Evolutionary conservation across 2,113 vertebrate species (phyloP), one percentile per base, ranked within the genome.

Genomic region (Sinocyclocheilus rhinocerous): DNA sequence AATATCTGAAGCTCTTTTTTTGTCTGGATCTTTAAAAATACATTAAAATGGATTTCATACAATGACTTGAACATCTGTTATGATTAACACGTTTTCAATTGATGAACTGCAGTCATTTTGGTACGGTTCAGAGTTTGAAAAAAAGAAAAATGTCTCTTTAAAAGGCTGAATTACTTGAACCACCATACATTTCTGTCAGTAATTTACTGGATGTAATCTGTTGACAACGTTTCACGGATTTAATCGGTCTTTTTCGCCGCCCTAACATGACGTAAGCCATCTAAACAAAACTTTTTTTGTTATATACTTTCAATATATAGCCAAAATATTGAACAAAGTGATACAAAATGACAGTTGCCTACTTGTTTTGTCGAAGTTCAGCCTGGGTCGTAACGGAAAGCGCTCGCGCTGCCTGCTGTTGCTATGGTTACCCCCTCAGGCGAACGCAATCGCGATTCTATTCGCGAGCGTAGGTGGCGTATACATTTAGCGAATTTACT

Each of bases 401-500:
- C n/a, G 24, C 24, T 33, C 48, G 45, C 48, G 48, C 48, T 11
- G 45, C 45, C 48, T 33, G 48, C 48, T 55, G 76, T 52, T 77
- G 48, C 76, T 77, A 77, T 77, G 76, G 76, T 55, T 77, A 77
- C 76, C 48, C 33, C 48, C 76, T 33, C 45, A 1, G 48, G 26
- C n/a, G 6, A 39, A 72, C 0, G 55, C 69, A 1, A 11, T 18
- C 2, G 45, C 42, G 8, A n/a, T 73, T 45, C 42, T 76, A 52
- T 76, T 26, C 75, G n/a, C 24, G 48, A 48, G 36, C 33, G 2
- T 65, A 12, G 39, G 39, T 7, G 26, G 63, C 61, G 8, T 70
- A 8, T 3, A 70, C 67, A 22, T 45, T 45, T 52, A 76, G 73
- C 45, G n/a, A 76, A 76, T 13, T 76, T 52, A 8, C 48, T 16